Base-by-base conservation (phyloP, 2,113 vertebrate species). In the Petroica traversi region DNA sequence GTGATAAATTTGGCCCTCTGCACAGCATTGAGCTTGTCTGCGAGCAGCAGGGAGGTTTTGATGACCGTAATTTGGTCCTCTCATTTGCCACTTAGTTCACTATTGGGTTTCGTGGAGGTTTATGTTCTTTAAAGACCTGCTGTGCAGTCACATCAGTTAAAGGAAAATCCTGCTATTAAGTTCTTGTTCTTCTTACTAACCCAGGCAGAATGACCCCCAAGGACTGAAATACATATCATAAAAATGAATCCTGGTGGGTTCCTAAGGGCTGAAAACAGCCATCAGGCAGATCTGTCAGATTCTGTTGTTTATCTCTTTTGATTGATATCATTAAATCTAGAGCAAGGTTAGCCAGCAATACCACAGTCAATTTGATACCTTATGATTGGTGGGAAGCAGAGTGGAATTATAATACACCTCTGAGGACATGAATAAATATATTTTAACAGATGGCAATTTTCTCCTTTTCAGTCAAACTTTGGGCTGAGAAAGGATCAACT, bases 241-340 rank as follows among this genome's bases (percentile, higher is more conserved):
- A 85, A 91, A 95, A 83, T 68, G 74, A 92, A 78, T 89, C 87
- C 66, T 95, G 74, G 89, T 87, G 67, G 31, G 59, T 69, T 79
- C 80, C 79, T 73, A 76, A 95, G 59, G 85, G 33, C 71, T 95
- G 85, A 69, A 93, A 96, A 79, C 49, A 85, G 87, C 74, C 40
- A 11, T 76, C 74, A 89, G 87, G 87, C 69, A 85, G 55, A 88
- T 87, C 85, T 95, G 85, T 88, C 92, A 88, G 49, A 73, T 85
- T 88, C 67, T 93, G 88, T 92, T 95, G 89, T 94, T 97, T 85
- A 77, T 88, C 91, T 93, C 67, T 69, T 72, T 82, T 89, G 77
- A 95, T 79, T 95, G 66, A 34, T 92, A 73, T 77, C 38, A 78
- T 95, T 91, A 92, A 85, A 58, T 87, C 41, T 79, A 54, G 41